Percentiles rank a stretch among this genome's conserved stretches.
phyloP scores from a whole-genome alignment of 2,888 invertebrate species.

The Spialia ferax region DNA sequence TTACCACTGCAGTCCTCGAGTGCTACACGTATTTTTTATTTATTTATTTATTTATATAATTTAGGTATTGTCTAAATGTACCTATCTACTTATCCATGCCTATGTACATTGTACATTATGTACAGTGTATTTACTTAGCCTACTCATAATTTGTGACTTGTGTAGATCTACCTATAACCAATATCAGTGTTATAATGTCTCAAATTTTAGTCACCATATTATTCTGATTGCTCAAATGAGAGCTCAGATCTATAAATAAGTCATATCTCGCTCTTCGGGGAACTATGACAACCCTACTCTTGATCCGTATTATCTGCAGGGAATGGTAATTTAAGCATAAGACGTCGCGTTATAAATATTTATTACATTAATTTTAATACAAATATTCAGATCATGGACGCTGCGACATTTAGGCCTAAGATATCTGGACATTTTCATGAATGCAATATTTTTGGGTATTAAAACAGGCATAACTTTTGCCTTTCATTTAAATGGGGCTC shows the following conservation, averaged over 20 bases:
- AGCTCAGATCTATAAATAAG: slow-evolving; percentile 26
- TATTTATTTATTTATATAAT: too few relatives aligned
- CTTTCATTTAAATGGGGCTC: background rate
- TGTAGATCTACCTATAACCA: background rate
- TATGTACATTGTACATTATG: too few relatives aligned
- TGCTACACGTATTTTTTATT: too few relatives aligned
- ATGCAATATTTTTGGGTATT: background rate
- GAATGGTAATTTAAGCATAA: slow-evolving; percentile 33
- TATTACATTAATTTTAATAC: slow-evolving; percentile 22
- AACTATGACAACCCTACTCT: slow-evolving; percentile 36
- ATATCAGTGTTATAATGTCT: background rate
- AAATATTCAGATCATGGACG: slow-evolving; percentile 22
- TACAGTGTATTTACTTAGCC: too few relatives aligned
- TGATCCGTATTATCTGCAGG: slow-evolving; percentile 27
- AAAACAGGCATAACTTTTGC: background rate
- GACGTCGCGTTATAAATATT: slow-evolving; percentile 28
- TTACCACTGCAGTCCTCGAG: too few relatives aligned
- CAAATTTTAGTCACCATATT: slow-evolving; percentile 12
- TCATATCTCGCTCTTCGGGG: slow-evolving; percentile 28
- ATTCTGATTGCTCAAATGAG: slow-evolving; percentile 17
- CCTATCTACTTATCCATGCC: too few relatives aligned
- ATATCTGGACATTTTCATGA: background rate
- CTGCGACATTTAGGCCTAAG: slow-evolving; percentile 1
- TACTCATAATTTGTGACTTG: background rate
- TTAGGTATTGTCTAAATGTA: too few relatives aligned